These are phyloP conservation scores for Ceratina japonica DNA, from an alignment of 1,140 invertebrate genomes.

Conservation along the genomic window DNA sequence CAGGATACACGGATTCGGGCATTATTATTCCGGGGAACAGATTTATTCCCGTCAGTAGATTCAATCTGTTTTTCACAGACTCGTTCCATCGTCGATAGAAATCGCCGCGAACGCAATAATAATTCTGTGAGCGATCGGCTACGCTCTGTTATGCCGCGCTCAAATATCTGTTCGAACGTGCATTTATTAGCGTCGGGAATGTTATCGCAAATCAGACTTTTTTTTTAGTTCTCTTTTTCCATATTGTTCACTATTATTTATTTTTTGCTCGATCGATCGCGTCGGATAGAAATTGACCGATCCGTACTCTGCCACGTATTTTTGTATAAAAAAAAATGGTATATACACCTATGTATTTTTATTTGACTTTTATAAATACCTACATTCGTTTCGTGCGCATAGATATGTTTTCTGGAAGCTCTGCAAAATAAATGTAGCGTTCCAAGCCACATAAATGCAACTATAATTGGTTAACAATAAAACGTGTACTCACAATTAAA, in stretches of 20 bases:
- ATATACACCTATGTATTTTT: background rate
- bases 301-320: conserved; percentile 14
- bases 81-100: conserved; percentile 32
- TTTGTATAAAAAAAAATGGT: background rate
- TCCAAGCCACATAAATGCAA: too few species aligned
- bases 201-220: conserved; percentile 16
- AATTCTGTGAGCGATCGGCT: conserved; percentile 36
- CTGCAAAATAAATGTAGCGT: too few species aligned
- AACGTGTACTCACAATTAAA: too few species aligned
- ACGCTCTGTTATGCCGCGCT: conserved; percentile 9
- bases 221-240: background rate
- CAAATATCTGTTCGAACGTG: conserved; percentile 15
- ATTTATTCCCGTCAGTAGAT: conserved; percentile 43
- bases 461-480: too few species aligned
- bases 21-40: conserved; percentile 17
- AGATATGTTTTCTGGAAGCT: too few species aligned
- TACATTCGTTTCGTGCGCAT: too few species aligned
- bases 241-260: background rate
- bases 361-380: background rate
- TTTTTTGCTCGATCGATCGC: background rate
- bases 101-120: conserved; percentile 44
- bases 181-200: conserved; percentile 29
- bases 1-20: conserved; percentile 5
- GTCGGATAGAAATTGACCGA: background rate
- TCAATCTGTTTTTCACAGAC: conserved; percentile 38